Evolutionary conservation across 2,888 invertebrate genomes (phyloP).

Genomic region (Magallana nippona): DNA sequence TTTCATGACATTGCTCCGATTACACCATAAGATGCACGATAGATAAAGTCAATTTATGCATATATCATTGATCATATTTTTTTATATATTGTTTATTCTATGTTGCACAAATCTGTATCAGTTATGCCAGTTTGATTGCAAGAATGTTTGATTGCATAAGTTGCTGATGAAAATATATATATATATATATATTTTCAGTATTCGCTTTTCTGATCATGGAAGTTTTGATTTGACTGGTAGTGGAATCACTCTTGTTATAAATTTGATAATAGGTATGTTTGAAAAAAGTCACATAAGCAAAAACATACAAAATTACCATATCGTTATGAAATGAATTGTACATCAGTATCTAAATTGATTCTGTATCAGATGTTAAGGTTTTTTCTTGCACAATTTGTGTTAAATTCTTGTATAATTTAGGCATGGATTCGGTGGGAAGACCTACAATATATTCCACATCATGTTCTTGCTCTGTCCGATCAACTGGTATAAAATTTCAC

Average conservation of each 20-base stretch:
- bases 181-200: neutral
- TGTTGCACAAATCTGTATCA: too few relatives aligned
- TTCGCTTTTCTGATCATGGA: constrained; percentile 17
- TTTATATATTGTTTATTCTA: too few relatives aligned
- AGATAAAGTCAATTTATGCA: too few relatives aligned
- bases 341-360: neutral
- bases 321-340: neutral
- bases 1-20: too few relatives aligned
- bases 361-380: too few relatives aligned
- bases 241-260: neutral
- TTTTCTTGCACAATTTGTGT: too few relatives aligned
- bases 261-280: neutral
- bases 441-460: constrained; percentile 49
- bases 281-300: neutral
- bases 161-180: too few relatives aligned
- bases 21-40: too few relatives aligned
- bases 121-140: too few relatives aligned
- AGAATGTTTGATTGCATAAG: too few relatives aligned
- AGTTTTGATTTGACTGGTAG: neutral
- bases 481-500: constrained; percentile 56
- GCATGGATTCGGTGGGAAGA: constrained; percentile 50
- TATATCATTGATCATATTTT: too few relatives aligned
- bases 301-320: neutral
- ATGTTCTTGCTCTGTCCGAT: constrained; percentile 51
- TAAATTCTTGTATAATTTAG: constrained; percentile 42